These are phyloP conservation scores for Uropsilus gracilis DNA, from an alignment of 2,113 vertebrate species.

Conservation along the genomic window DNA sequence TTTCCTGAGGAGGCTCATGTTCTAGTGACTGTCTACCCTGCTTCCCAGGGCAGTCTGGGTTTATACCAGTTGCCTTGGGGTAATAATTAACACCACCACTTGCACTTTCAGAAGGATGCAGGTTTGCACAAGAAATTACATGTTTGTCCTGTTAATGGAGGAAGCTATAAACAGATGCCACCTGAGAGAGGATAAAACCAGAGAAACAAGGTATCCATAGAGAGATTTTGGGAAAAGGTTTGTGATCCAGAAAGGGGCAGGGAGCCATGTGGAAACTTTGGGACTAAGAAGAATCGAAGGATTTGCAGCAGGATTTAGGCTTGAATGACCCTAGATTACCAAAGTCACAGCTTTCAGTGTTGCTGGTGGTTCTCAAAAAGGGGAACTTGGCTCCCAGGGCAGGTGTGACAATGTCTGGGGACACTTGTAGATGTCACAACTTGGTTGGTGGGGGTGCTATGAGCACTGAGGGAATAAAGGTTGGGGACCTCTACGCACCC, in stretches of 20 bases:
- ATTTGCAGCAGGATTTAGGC: not conserved
- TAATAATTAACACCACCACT: not conserved
- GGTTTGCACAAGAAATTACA: not conserved
- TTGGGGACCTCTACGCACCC: not conserved
- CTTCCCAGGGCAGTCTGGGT: not conserved
- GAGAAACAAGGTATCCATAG: not conserved
- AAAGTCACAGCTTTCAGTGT: not conserved
- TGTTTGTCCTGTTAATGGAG: not conserved
- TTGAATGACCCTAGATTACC: not conserved
- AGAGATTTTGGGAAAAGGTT: not conserved
- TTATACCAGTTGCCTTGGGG: not conserved
- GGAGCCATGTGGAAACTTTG: not conserved
- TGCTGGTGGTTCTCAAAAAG: not conserved
- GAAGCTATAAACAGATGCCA: not conserved
- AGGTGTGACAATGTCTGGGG: not conserved
- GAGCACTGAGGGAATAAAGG: too few species aligned
- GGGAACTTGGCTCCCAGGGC: not conserved
- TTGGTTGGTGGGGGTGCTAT: not conserved
- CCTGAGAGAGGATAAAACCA: not conserved
- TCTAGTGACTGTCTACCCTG: not conserved
- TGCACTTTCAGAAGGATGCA: not conserved
- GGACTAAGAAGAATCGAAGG: too few species aligned
- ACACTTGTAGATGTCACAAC: not conserved
- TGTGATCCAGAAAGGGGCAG: too few species aligned
- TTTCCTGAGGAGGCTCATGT: not conserved